A percentile compares a stretch with the other conserved stretches of the same genome.
These are phyloP conservation scores for Netta rufina DNA, from an alignment of 2,797 vertebrate genomes.

Conservation along the genomic window DNA sequence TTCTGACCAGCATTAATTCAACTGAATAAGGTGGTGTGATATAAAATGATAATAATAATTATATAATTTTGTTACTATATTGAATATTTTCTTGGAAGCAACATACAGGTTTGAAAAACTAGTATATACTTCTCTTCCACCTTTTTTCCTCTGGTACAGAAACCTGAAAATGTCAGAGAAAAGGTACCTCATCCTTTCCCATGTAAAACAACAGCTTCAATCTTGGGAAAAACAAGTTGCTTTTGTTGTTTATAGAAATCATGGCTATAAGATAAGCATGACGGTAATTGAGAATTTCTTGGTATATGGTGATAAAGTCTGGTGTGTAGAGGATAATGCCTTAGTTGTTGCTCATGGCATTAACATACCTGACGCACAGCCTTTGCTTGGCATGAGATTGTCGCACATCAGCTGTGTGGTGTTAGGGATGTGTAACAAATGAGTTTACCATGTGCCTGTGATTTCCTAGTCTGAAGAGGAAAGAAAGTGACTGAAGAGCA, in stretches of 20 bases:
- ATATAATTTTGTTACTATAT: background rate
- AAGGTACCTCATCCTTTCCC: background rate
- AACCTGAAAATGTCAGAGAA: slow-evolving; percentile 3
- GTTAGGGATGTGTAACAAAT: background rate
- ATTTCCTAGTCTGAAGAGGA: background rate
- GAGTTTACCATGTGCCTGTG: background rate
- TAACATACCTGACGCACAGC: background rate
- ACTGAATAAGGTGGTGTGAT: background rate
- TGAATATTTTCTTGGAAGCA: background rate
- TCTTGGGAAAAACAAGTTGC: background rate
- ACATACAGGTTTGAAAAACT: background rate
- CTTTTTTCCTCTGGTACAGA: background rate
- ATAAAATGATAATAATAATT: background rate
- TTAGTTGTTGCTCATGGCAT: accelerated
- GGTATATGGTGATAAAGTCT: background rate
- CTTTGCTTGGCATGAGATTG: background rate
- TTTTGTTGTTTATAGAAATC: background rate
- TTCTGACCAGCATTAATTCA: background rate
- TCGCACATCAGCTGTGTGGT: background rate
- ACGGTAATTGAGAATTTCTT: background rate
- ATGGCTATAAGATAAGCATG: background rate
- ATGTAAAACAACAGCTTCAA: background rate
- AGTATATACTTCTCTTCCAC: background rate
- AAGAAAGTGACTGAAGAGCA: background rate
- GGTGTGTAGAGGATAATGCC: background rate